Evolutionary conservation across 2,113 vertebrate genomes (phyloP).

Genomic region (Callospermophilus lateralis): DNA sequence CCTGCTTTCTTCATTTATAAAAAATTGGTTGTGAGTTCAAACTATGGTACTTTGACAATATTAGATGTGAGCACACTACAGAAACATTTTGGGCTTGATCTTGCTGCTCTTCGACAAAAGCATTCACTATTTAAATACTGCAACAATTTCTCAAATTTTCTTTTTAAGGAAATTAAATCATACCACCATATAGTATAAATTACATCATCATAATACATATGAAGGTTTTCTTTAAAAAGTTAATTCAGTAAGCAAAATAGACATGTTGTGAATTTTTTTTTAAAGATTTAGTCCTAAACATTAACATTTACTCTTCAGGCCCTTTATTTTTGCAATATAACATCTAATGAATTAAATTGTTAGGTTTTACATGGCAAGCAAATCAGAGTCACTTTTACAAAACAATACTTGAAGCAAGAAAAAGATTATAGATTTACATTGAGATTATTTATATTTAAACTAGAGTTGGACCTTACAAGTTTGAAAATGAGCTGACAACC

Average conservation of each 20-base stretch:
- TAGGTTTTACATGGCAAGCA: not conserved
- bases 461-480: not conserved
- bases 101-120: not conserved
- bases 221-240: constrained; percentile 26
- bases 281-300: not conserved
- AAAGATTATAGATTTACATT: not conserved
- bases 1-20: not conserved
- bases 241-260: not conserved
- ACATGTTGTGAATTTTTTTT: not conserved
- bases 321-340: not conserved
- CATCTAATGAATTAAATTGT: not conserved
- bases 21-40: not conserved
- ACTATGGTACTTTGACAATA: not conserved
- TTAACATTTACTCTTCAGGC: constrained; percentile 6
- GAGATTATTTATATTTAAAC: not conserved
- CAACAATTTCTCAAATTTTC: not conserved
- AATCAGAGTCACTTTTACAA: not conserved
- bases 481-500: not conserved
- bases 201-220: not conserved
- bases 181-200: not conserved
- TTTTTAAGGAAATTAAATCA: not conserved
- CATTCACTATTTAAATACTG: not conserved
- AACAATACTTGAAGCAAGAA: not conserved
- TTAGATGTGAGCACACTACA: not conserved
- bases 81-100: not conserved